A percentile compares a stretch with the other conserved stretches of the same genome.
phyloP scores from a whole-genome alignment of 2,888 invertebrate genomes.

The Bhutanitis thaidina region DNA sequence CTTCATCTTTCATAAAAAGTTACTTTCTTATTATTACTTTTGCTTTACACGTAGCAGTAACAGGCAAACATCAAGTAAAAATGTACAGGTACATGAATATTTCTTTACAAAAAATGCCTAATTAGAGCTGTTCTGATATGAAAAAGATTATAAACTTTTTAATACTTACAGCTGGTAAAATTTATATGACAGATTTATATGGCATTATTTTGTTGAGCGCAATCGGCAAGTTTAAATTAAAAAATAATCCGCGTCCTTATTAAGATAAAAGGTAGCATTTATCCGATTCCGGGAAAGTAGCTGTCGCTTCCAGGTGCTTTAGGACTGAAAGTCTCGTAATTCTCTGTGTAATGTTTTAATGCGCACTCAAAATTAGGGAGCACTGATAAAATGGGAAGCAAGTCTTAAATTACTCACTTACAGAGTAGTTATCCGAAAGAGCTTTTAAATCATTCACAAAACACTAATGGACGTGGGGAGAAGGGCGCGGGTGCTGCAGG shows the following conservation, averaged over 20 bases:
- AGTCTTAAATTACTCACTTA: slow-evolving; percentile 80
- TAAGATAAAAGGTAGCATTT: slow-evolving; percentile 2
- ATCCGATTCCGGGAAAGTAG: slow-evolving; percentile 1
- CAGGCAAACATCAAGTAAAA: too few species aligned
- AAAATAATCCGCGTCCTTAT: neutral
- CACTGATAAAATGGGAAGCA: slow-evolving; percentile 78
- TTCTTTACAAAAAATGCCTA: too few species aligned
- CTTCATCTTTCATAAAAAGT: too few species aligned
- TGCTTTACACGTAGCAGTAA: too few species aligned
- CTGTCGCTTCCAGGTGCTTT: slow-evolving; percentile 14
- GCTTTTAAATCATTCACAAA: slow-evolving; percentile 81
- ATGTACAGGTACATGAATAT: too few species aligned
- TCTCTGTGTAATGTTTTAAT: slow-evolving; percentile 69
- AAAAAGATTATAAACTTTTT: too few species aligned
- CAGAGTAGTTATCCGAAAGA: slow-evolving; percentile 80
- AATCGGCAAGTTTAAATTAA: too few species aligned
- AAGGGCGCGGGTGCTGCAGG: slow-evolving; percentile 32
- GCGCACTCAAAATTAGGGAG: slow-evolving; percentile 78
- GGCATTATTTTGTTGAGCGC: too few species aligned
- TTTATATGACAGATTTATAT: too few species aligned
- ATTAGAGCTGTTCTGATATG: too few species aligned
- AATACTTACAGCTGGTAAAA: too few species aligned
- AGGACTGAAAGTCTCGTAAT: slow-evolving; percentile 21
- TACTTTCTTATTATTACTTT: too few species aligned
- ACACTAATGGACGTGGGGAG: slow-evolving; percentile 78